A percentile compares a stretch with the other conserved stretches of the same genome.
These are phyloP conservation scores for Poeciliopsis prolifica DNA, from an alignment of 2,113 vertebrate genomes.

Conservation along the genomic window DNA sequence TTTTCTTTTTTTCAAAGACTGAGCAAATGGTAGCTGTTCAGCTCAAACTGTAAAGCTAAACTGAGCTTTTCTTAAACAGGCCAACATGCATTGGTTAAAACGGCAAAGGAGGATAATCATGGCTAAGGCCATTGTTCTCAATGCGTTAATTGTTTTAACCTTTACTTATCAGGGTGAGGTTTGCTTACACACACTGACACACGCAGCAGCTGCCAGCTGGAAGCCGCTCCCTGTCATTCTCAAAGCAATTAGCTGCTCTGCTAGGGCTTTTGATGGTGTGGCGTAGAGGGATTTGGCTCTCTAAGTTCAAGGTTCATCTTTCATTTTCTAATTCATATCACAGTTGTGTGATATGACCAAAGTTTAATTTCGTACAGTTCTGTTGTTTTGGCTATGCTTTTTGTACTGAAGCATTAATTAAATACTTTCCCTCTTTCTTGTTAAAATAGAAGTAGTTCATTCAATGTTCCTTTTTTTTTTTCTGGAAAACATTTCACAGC, in stretches of 20 bases:
- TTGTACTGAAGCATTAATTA: neutral
- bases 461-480: neutral
- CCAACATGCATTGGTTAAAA: conserved; percentile 37
- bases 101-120: conserved; percentile 44
- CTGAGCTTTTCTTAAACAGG: conserved; percentile 6
- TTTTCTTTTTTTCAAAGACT: neutral
- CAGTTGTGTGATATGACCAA: neutral
- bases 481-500: conserved; percentile 20
- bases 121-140: conserved; percentile 35
- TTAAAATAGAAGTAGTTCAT: conserved; percentile 5
- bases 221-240: conserved; percentile 25
- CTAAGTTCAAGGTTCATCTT: conserved; percentile 1
- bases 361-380: neutral
- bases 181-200: conserved; percentile 28
- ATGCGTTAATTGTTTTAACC: conserved; percentile 46
- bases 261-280: conserved; percentile 16
- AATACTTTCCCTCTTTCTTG: neutral
- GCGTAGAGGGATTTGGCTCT: conserved; percentile 8
- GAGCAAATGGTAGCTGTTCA: too few species aligned
- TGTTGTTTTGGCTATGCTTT: neutral
- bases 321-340: neutral
- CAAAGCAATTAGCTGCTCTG: conserved; percentile 20
- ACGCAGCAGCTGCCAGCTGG: conserved; percentile 28
- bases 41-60: neutral
- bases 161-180: conserved; percentile 43